Conservation (phyloP, 2,888 invertebrate genomes). For the Drosophila multiciliata region DNA sequence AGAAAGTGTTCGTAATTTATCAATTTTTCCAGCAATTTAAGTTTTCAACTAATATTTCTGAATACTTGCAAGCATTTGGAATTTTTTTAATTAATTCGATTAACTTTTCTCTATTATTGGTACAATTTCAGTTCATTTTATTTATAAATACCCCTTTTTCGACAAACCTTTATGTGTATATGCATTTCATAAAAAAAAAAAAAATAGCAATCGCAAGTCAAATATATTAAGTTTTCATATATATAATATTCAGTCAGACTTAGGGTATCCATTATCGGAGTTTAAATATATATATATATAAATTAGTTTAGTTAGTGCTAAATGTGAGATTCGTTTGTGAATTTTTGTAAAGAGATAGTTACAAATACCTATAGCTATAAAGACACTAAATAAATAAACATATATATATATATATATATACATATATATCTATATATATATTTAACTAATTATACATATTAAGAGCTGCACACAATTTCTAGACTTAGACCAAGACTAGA, state of each 20-base stretch:
- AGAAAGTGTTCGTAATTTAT: slow-evolving; percentile 10
- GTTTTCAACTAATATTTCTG: neutral
- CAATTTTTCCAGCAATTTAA: neutral
- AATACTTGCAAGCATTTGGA: neutral
- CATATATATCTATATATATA: neutral
- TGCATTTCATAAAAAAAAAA: slow-evolving; percentile 31
- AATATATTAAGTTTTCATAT: slow-evolving; percentile 38
- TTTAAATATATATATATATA: slow-evolving; percentile 40
- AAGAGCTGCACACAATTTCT: slow-evolving; percentile 37
- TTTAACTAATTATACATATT: slow-evolving; percentile 36
- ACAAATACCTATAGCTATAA: slow-evolving; percentile 47
- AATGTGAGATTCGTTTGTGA: slow-evolving; percentile 29
- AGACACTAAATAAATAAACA: slow-evolving; percentile 46
- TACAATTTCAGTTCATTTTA: slow-evolving; percentile 4
- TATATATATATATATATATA: slow-evolving; percentile 1
- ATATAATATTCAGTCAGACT: slow-evolving; percentile 43
- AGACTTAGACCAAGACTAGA: slow-evolving; percentile 35
- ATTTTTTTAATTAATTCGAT: neutral
- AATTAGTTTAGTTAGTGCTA: slow-evolving; percentile 43
- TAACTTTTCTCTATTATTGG: neutral
- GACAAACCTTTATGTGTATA: slow-evolving; percentile 10
- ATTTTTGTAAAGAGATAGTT: slow-evolving; percentile 46
- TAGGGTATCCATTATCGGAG: slow-evolving; percentile 43
- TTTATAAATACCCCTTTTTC: slow-evolving; percentile 17
- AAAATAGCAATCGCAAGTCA: slow-evolving; percentile 43